These are phyloP conservation scores for Drosophila dives DNA, from an alignment of 2,888 invertebrate genomes.

Conservation along the genomic window DNA sequence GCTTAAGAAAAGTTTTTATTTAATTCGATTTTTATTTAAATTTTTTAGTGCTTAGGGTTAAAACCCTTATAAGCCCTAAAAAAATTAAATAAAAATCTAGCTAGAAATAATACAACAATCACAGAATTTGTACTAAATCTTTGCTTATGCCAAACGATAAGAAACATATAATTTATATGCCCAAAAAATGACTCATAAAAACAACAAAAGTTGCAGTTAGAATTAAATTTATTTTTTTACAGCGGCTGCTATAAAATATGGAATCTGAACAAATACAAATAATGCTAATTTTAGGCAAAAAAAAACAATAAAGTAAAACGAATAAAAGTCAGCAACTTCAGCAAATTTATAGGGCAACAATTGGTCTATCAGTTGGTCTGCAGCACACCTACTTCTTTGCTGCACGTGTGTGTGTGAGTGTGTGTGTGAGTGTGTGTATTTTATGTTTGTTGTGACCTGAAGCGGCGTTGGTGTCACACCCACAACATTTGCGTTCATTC, in stretches of 20 bases:
- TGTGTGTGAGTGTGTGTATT: slow-evolving; percentile 1
- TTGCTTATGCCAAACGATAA: no score
- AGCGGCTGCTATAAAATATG: neutral
- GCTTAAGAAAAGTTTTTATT: neutral
- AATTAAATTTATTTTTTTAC: neutral
- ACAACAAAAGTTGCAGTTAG: neutral
- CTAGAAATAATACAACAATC: neutral
- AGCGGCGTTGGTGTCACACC: slow-evolving; percentile 77
- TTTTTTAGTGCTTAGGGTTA: no score
- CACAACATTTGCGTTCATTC: slow-evolving; percentile 72
- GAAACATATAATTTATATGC: no score
- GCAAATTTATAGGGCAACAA: slow-evolving; percentile 11
- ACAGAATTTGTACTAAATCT: neutral
- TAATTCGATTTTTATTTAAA: no score
- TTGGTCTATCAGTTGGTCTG: neutral
- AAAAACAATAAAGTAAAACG: neutral
- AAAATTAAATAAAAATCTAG: neutral
- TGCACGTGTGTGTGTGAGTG: slow-evolving; percentile 16
- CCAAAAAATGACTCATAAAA: neutral
- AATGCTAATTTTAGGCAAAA: neutral
- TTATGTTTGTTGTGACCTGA: slow-evolving; percentile 61
- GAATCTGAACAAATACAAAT: neutral
- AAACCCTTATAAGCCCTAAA: neutral
- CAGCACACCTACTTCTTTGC: slow-evolving; percentile 37
- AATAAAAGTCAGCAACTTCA: neutral